These are phyloP conservation scores for Ceratosolen solmsi DNA, from an alignment of 1,140 invertebrate genomes.

Conservation along the genomic window DNA sequence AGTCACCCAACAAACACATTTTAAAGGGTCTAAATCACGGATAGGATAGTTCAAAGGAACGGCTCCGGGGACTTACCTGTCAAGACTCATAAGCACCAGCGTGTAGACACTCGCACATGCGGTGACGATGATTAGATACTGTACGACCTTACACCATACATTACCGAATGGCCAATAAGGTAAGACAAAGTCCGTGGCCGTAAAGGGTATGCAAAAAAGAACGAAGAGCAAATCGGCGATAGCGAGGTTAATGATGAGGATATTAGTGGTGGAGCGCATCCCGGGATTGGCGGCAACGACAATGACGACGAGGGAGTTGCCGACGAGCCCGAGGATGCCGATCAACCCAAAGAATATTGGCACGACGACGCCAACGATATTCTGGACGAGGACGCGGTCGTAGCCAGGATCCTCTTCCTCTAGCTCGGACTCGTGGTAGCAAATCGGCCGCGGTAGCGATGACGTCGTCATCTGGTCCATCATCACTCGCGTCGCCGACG, in stretches of 20 bases:
- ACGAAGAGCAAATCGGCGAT: slow-evolving; percentile 95
- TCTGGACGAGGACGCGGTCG: slow-evolving; percentile 72
- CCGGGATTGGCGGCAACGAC: slow-evolving; percentile 89
- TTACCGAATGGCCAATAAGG: slow-evolving; percentile 93
- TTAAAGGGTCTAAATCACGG: too few relatives aligned
- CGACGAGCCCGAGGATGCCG: slow-evolving; percentile 88
- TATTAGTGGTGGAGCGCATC: slow-evolving; percentile 94
- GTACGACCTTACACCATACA: slow-evolving; percentile 91
- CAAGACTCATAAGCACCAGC: slow-evolving; percentile 94
- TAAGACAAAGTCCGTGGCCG: slow-evolving; percentile 89
- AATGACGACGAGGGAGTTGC: slow-evolving; percentile 90
- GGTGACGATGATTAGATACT: slow-evolving; percentile 89
- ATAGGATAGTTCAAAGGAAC: too few relatives aligned
- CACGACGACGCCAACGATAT: slow-evolving; percentile 82
- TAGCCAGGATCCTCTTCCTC: slow-evolving; percentile 56
- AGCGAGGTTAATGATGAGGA: slow-evolving; percentile 91
- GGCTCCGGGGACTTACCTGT: too few relatives aligned
- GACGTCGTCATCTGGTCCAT: slow-evolving; percentile 5
- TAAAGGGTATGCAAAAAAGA: slow-evolving; percentile 96
- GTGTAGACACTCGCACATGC: slow-evolving; percentile 96
- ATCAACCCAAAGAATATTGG: slow-evolving; percentile 92
- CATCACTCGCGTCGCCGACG: background rate
- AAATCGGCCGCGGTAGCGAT: background rate
- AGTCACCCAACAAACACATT: too few relatives aligned
- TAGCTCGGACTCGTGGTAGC: background rate